Percentiles rank a stretch among this genome's conserved stretches.
Conservation (phyloP, 2,797 vertebrate genomes). For the Alca torda region DNA sequence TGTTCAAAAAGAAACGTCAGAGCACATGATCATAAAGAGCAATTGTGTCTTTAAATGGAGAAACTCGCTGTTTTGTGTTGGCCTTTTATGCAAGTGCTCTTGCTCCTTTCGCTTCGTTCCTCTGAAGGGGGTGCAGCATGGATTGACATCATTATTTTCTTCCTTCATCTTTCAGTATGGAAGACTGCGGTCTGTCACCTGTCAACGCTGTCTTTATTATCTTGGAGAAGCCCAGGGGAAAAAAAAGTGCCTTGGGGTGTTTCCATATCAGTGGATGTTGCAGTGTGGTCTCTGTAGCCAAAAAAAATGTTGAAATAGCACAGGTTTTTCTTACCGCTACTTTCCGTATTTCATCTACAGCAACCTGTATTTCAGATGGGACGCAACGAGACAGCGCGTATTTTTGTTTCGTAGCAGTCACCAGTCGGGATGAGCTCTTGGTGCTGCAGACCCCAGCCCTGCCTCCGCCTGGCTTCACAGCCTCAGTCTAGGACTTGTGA, state of each 20-base stretch:
- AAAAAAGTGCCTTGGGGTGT: not conserved
- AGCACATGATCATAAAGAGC: conserved; percentile 10
- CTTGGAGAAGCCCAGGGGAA: not conserved
- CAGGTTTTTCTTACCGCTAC: not conserved
- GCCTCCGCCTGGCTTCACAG: not conserved
- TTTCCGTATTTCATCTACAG: not conserved
- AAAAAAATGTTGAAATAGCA: not conserved
- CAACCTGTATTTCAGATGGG: not conserved
- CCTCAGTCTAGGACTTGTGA: not conserved
- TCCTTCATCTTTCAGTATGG: not conserved
- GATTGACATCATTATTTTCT: not conserved
- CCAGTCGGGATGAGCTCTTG: not conserved
- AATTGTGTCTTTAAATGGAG: conserved; percentile 31
- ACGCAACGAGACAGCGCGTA: accelerated
- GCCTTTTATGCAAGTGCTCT: not conserved
- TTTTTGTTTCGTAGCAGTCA: not conserved
- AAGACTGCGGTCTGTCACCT: conserved; percentile 4
- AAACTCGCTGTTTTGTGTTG: not conserved
- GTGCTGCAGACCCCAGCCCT: not conserved
- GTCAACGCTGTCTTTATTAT: conserved; percentile 62
- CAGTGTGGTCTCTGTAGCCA: not conserved
- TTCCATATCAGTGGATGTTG: not conserved
- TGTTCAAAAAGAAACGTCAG: not conserved
- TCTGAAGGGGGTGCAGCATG: not conserved
- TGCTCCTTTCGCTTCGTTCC: not conserved